These are phyloP conservation scores for Torymus auratus DNA, from an alignment of 2,888 invertebrate species.

Conservation along the genomic window DNA sequence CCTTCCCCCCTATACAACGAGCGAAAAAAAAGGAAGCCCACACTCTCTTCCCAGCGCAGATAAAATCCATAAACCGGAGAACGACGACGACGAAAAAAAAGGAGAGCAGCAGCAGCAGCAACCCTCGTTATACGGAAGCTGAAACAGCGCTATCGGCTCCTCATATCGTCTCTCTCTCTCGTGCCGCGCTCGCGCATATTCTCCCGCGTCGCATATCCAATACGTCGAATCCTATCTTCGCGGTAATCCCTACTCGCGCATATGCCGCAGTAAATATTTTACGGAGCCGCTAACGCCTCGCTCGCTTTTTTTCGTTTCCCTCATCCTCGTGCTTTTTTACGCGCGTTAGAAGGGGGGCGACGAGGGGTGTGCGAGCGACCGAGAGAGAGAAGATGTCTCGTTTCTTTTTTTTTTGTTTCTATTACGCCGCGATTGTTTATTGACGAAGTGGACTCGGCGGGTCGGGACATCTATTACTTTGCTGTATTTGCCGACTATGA, in stretches of 20 bases:
- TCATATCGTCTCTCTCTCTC: constrained; percentile 51
- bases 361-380: background rate
- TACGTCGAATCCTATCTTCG: constrained; percentile 67
- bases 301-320: constrained; percentile 35
- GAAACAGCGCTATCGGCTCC: constrained; percentile 57
- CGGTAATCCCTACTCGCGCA: constrained; percentile 66
- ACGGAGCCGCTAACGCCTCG: constrained; percentile 60
- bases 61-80: constrained; percentile 54
- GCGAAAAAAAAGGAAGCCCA: constrained; percentile 17
- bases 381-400: background rate
- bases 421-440: constrained; percentile 76
- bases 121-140: constrained; percentile 32
- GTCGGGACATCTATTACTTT: constrained; percentile 75
- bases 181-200: constrained; percentile 57
- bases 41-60: constrained; percentile 36
- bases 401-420: constrained; percentile 67
- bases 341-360: background rate
- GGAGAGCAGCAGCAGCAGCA: background rate
- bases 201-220: constrained; percentile 63
- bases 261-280: constrained; percentile 74
- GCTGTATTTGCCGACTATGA: constrained; percentile 49
- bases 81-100: background rate
- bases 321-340: constrained; percentile 30
- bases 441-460: constrained; percentile 75
- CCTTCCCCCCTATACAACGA: background rate